These are phyloP conservation scores for Microtus richardsoni DNA, from an alignment of 2,113 vertebrate species.

Conservation along the genomic window DNA sequence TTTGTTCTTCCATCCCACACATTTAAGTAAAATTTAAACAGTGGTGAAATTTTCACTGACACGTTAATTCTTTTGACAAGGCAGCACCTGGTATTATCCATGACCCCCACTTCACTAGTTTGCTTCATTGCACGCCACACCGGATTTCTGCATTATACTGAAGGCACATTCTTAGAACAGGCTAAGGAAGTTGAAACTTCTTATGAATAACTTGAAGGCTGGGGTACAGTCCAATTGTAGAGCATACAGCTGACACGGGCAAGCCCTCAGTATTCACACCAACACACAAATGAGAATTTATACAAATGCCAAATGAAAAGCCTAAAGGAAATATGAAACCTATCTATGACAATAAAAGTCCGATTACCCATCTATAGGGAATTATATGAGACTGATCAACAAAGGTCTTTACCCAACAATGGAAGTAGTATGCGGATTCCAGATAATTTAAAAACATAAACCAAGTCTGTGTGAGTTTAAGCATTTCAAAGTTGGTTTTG, in stretches of 20 bases:
- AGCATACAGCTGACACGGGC: no score
- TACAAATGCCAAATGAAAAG: not conserved
- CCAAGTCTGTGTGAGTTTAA: not conserved
- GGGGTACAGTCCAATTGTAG: not conserved
- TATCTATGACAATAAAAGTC: not conserved
- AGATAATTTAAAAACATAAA: not conserved
- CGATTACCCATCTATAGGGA: not conserved
- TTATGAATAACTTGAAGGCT: not conserved
- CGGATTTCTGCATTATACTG: no score
- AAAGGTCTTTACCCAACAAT: not conserved
- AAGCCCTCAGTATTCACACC: not conserved
- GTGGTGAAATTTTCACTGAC: not conserved
- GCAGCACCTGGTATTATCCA: not conserved
- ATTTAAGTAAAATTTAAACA: not conserved
- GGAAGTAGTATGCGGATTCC: accelerated
- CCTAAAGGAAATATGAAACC: not conserved
- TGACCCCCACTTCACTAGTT: not conserved
- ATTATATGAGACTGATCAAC: not conserved
- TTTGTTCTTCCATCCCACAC: not conserved
- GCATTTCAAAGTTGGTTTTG: not conserved
- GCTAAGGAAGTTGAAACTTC: not conserved
- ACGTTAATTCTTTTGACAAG: not conserved
- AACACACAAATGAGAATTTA: not conserved
- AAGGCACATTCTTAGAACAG: not conserved
- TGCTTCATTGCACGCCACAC: accelerated